phyloP scores from a whole-genome alignment of 2,888 invertebrate species.

The Malacosoma neustria region DNA sequence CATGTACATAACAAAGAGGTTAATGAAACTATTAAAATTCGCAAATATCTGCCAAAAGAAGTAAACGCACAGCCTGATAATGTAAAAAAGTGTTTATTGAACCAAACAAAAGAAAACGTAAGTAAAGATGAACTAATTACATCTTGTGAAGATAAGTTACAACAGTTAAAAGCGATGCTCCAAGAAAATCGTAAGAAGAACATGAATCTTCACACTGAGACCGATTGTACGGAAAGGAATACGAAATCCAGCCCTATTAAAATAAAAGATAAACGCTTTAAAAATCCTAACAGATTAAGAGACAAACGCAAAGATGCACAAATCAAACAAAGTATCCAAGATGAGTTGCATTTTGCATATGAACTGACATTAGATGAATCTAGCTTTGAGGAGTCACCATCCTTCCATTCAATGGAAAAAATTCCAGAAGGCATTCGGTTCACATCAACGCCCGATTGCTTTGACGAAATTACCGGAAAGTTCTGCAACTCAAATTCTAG shows the following conservation, averaged over 20 bases:
- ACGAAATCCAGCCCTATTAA: constrained; percentile 21
- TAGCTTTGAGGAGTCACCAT: constrained; percentile 32
- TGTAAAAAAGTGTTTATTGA: neutral
- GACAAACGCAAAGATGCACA: constrained; percentile 28
- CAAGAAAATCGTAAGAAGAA: constrained; percentile 28
- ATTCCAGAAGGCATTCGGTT: constrained; percentile 1
- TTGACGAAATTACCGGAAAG: constrained; percentile 52
- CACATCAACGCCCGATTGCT: constrained; percentile 24
- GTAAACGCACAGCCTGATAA: constrained; percentile 13
- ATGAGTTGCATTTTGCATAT: constrained; percentile 36
- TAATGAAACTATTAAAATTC: constrained; percentile 21
- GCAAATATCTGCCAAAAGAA: neutral
- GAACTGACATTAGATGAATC: constrained; percentile 34
- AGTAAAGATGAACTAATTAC: constrained; percentile 29
- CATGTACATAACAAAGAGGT: neutral
- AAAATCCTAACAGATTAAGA: constrained; percentile 27
- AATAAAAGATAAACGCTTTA: constrained; percentile 30
- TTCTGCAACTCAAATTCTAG: constrained; percentile 45
- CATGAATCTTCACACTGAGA: constrained; percentile 5
- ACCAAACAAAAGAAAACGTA: constrained; percentile 1
- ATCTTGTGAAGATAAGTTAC: constrained; percentile 54
- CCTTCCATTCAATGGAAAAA: constrained; percentile 12
- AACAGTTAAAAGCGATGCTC: constrained; percentile 41
- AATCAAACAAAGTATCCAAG: constrained; percentile 31
- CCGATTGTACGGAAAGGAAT: neutral